Base-by-base conservation (phyloP, 30 jellyfish, hydroid and myxozoan genomes). In the Turritopsis dohrnii region DNA sequence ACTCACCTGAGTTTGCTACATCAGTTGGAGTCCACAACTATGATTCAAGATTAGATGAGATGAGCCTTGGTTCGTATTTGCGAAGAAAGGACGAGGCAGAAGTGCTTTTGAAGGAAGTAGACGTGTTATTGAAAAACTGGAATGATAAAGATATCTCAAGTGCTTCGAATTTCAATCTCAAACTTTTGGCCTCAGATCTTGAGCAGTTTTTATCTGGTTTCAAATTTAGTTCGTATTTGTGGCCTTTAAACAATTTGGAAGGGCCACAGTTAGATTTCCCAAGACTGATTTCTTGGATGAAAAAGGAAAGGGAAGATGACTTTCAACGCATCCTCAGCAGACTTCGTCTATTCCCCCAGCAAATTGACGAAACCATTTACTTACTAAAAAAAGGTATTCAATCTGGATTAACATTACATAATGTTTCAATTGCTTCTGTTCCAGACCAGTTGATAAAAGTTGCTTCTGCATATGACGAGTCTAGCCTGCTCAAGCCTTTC, bases 251-350 rank as follows among this genome's bases (percentile, higher is more conserved):
- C 84, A 92, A 81, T 72, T 71, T 92, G 66, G 98, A 92, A 66
- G 98, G 98, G 31, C 98, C 98, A 18, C 98, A 92, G 60, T n/a
- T 65, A n/a, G 96, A 85, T 76, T 92, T 92, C 71, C 98, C 98
- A 18, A 86, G 98, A 17, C 92, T 92, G 3, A 75, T 92, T 24
- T 81, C 93, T 5, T 92, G 93, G 94, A 92, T 92, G 98, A 88
- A 92, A 76, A 92, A 88, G 29, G 96, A 84, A 52, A 87, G 92
- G 29, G 81, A 54, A n/a, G 29, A 23, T 23, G 90, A 92, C 28
- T 92, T 82, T 69, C 87, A 76, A 65, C 77, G 81, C 29, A 92
- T 92, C 23, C 54, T 92, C 79, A 53, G 85, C 19, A 53, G 98
- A 54, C 66, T 87, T 30, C 86, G 81, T 16, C 52, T 13, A 21